Evolutionary conservation across 2,888 invertebrate genomes (phyloP).

Genomic region (Eupithecia inturbata): DNA sequence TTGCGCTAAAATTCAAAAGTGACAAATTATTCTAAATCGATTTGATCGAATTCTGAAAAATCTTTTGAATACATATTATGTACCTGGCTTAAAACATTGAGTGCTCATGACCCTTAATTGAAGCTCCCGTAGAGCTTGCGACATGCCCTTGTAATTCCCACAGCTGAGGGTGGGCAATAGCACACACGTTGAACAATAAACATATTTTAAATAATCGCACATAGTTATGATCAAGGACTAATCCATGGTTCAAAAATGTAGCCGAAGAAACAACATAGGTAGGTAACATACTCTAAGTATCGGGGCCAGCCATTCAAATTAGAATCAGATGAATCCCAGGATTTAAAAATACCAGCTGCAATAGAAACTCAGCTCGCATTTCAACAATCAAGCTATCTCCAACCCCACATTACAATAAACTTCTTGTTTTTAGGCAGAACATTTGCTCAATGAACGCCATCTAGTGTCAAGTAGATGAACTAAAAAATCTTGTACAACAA

Average conservation of each 20-base stretch:
- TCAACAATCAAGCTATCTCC: background rate
- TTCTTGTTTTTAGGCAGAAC: background rate
- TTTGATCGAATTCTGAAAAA: background rate
- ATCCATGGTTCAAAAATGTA: background rate
- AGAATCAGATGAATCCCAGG: too few species aligned
- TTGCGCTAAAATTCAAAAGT: background rate
- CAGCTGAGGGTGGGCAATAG: background rate
- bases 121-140: background rate
- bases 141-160: background rate
- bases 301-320: too few species aligned
- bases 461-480: slow-evolving; percentile 8
- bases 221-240: background rate
- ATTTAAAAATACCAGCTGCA: background rate
- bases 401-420: too few species aligned
- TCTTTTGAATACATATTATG: background rate
- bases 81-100: background rate
- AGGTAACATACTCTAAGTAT: background rate
- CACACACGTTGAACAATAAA: background rate
- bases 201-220: background rate
- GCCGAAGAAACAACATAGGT: background rate
- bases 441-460: background rate
- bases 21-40: background rate
- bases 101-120: background rate
- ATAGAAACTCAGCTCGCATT: background rate
- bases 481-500: background rate